Conservation (phyloP, 2,888 invertebrate genomes). For the Plebejus anna region DNA sequence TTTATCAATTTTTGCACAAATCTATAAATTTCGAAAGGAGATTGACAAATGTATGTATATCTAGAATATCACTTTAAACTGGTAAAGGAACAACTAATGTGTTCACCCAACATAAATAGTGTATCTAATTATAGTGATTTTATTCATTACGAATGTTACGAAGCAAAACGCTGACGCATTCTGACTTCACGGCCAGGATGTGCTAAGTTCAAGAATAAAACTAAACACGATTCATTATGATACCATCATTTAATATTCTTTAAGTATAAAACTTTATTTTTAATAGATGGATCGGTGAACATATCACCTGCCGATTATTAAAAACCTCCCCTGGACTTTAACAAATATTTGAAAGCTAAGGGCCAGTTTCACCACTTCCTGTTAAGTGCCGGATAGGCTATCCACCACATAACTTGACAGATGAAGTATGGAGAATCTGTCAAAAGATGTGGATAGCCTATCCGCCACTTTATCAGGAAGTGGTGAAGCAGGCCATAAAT, state of each 20-base stretch:
- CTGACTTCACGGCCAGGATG: constrained; percentile 16
- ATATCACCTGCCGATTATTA: no score
- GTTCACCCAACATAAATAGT: background rate
- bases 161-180: constrained; percentile 20
- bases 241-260: background rate
- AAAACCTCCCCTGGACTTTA: no score
- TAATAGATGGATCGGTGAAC: background rate
- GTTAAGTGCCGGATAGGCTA: no score
- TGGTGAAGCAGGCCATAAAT: no score
- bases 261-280: background rate
- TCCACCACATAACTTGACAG: no score
- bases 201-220: background rate
- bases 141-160: constrained; percentile 18
- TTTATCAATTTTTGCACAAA: no score
- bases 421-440: no score
- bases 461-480: no score
- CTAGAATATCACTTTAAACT: background rate
- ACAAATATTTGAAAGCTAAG: no score
- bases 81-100: background rate
- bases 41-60: background rate
- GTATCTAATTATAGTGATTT: constrained; percentile 7
- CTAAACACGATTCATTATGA: background rate
- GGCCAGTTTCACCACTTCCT: no score
- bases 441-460: no score
- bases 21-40: no score